Percentiles rank a stretch among this genome's conserved stretches.
Evolutionary conservation across 37 sponge, comb jelly and placozoan species (phyloP).

Genomic region (Dysidea cf. avara): DNA sequence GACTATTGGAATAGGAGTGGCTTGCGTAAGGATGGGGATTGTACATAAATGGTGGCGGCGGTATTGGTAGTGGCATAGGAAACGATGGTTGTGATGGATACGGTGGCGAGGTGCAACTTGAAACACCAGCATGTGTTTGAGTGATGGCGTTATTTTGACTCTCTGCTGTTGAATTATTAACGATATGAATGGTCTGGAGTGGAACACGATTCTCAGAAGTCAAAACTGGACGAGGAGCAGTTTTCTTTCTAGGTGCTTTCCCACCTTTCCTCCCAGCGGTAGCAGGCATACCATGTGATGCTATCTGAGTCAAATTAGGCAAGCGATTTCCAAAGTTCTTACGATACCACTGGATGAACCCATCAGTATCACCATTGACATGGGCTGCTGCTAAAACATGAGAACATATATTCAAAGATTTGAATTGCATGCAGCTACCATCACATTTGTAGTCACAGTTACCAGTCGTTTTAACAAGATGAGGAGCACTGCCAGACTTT

Average conservation of each 20-base stretch:
- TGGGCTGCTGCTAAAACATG: constrained; percentile 34
- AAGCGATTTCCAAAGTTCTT: neutral
- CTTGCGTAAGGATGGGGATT: no score
- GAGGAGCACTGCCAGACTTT: constrained; percentile 6
- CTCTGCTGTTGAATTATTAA: no score
- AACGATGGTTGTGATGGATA: no score
- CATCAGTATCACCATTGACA: constrained; percentile 5
- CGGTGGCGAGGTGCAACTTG: no score
- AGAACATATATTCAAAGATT: constrained; percentile 20
- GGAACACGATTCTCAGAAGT: constrained; percentile 2
- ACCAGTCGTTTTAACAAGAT: neutral
- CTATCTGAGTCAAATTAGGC: constrained; percentile 17
- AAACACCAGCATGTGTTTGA: no score
- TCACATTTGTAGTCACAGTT: constrained; percentile 17
- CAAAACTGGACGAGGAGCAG: neutral
- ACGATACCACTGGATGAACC: constrained; percentile 19
- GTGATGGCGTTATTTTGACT: no score
- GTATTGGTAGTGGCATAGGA: no score
- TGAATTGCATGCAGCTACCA: constrained; percentile 23
- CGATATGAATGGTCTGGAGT: neutral
- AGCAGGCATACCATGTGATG: constrained; percentile 17
- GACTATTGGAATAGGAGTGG: no score
- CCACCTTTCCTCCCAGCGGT: constrained; percentile 40
- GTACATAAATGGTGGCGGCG: no score
- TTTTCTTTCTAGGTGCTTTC: constrained; percentile 10